Evolutionary conservation across 2,113 vertebrate species (phyloP).

Genomic region (Noctilio leporinus): DNA sequence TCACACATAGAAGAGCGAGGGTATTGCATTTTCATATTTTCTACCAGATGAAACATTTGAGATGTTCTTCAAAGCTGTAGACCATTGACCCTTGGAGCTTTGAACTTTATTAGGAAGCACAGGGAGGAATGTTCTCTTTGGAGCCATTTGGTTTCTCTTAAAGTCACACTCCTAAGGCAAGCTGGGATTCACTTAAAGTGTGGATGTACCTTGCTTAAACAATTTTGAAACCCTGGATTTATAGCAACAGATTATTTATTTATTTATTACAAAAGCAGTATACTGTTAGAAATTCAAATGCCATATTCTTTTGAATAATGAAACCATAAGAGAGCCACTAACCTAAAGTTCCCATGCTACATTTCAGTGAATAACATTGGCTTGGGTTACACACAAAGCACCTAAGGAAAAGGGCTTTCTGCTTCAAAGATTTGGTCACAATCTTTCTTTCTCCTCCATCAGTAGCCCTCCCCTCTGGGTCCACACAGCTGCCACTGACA

Average conservation of each 20-base stretch:
- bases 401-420: background rate
- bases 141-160: constrained; percentile 8
- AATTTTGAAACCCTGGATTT: background rate
- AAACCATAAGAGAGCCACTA: constrained; percentile 18
- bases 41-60: background rate
- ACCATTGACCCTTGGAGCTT: background rate
- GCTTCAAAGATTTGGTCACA: background rate
- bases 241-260: background rate
- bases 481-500: background rate
- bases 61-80: constrained; percentile 18
- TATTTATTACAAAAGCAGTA: constrained; percentile 26
- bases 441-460: background rate
- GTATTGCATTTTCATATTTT: constrained; percentile 24
- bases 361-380: background rate
- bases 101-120: background rate
- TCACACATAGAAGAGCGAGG: background rate
- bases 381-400: constrained; percentile 15
- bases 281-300: constrained; percentile 26
- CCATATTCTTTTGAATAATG: background rate
- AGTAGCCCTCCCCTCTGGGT: background rate
- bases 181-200: background rate
- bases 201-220: background rate
- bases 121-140: background rate
- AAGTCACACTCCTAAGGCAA: background rate
- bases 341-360: background rate